Evolutionary conservation across 37 sponge, comb jelly and placozoan genomes (phyloP).

Genomic region (Aplysina aerophoba): DNA sequence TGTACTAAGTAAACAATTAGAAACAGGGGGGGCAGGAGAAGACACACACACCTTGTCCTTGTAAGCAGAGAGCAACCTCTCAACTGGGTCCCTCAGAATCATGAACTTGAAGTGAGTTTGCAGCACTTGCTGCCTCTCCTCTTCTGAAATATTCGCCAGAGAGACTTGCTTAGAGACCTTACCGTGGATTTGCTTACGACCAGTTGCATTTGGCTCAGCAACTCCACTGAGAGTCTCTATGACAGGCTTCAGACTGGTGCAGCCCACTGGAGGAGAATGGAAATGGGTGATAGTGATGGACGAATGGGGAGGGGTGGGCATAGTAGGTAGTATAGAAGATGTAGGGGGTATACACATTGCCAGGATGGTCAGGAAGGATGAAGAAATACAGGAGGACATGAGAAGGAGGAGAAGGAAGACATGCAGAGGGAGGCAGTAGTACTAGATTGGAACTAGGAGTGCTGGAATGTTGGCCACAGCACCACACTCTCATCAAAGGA

Average conservation of each 20-base stretch:
- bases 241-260: background rate
- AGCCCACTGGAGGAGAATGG: background rate
- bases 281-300: background rate
- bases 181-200: background rate
- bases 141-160: background rate
- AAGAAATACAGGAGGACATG: too few species aligned
- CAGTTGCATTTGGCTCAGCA: background rate
- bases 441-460: too few species aligned
- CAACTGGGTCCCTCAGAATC: background rate
- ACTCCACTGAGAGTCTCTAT: background rate
- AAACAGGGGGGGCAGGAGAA: too few species aligned
- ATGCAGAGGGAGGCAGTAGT: too few species aligned
- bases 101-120: background rate
- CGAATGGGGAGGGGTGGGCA: too few species aligned
- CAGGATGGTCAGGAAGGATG: too few species aligned
- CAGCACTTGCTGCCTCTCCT: background rate
- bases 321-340: too few species aligned
- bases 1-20: too few species aligned
- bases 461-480: too few species aligned
- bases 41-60: background rate
- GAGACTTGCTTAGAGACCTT: background rate
- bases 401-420: too few species aligned
- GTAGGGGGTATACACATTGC: too few species aligned
- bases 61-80: background rate
- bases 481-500: too few species aligned